Conservation (phyloP, 2,888 invertebrate genomes). For the Tuberolachnus salignus region DNA sequence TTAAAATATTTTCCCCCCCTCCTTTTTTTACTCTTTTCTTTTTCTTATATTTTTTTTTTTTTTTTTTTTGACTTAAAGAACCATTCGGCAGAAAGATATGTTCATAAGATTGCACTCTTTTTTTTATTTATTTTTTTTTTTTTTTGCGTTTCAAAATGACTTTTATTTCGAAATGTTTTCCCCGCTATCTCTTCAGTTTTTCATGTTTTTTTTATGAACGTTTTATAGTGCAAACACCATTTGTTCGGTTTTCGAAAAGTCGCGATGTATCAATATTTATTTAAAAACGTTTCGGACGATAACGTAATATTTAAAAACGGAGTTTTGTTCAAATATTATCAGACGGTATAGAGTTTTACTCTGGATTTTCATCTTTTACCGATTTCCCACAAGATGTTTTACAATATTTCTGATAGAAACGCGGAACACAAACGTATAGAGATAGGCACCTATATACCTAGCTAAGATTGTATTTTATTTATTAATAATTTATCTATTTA, state of each 20-base stretch:
- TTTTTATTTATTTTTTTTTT: not conserved
- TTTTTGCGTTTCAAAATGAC: conserved; percentile 1
- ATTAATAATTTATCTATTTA: no score
- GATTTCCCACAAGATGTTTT: no score
- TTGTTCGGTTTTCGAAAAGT: not conserved
- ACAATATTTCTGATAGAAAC: no score
- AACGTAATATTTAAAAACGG: no score
- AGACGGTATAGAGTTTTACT: no score
- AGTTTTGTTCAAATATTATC: no score
- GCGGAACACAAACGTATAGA: no score
- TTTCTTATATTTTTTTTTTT: not conserved
- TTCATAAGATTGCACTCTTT: conserved; percentile 1
- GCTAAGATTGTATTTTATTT: no score
- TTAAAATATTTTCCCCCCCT: conserved; percentile 13
- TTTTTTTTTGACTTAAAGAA: not conserved
- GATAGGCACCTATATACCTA: no score
- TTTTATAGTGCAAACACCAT: not conserved
- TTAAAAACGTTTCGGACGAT: no score
- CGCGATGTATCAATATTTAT: not conserved
- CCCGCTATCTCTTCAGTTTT: not conserved
- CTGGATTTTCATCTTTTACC: no score
- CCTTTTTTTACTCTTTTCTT: not conserved
- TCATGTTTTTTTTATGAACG: not conserved
- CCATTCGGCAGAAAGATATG: not conserved
- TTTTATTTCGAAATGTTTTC: conserved; percentile 3